Conservation (phyloP, 1,140 invertebrate genomes). For the Calycopis cecrops region DNA sequence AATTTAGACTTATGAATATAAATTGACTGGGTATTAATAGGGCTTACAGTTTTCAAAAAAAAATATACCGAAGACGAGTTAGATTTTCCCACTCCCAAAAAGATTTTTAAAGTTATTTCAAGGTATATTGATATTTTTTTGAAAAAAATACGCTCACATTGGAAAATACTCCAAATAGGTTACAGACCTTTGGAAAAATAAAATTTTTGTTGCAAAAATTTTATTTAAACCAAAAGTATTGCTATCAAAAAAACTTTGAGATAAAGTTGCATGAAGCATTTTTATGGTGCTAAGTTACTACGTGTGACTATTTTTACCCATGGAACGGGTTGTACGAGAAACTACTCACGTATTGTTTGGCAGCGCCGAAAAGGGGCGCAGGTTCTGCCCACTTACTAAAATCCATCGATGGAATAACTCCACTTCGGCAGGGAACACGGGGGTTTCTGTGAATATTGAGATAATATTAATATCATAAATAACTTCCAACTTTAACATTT, state of each 20-base stretch:
- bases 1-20: too few relatives aligned
- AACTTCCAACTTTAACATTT: too few relatives aligned
- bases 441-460: constrained; percentile 86
- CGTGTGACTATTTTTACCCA: constrained; percentile 74
- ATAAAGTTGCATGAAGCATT: too few relatives aligned
- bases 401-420: constrained; percentile 89
- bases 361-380: constrained; percentile 63
- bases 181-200: not conserved
- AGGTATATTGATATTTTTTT: too few relatives aligned
- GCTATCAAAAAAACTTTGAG: not conserved
- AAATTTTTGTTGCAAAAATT: not conserved
- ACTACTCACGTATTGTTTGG: constrained; percentile 80
- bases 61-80: too few relatives aligned
- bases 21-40: too few relatives aligned
- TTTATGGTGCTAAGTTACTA: constrained; percentile 9
- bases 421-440: constrained; percentile 90
- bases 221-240: not conserved
- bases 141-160: too few relatives aligned
- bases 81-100: too few relatives aligned
- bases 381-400: constrained; percentile 90
- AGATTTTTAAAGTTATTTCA: too few relatives aligned
- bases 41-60: too few relatives aligned
- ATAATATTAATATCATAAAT: too few relatives aligned
- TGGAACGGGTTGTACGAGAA: constrained; percentile 75
- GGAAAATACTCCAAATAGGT: too few relatives aligned